A percentile compares a stretch with the other conserved stretches of the same genome.
Conservation (phyloP, 2,113 vertebrate species). For the Silurus glanis region DNA sequence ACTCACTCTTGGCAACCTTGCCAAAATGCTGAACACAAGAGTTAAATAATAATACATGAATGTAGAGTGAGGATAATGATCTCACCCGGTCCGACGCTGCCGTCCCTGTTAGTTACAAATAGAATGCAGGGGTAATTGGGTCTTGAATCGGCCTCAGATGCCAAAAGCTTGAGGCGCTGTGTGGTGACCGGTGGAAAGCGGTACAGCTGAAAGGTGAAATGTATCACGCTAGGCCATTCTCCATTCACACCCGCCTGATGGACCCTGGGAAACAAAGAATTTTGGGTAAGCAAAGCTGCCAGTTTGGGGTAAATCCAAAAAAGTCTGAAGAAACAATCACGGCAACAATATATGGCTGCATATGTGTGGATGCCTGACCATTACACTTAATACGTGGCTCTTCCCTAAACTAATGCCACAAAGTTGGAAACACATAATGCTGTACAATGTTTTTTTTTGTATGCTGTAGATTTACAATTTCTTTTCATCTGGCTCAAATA, state of each 20-base stretch:
- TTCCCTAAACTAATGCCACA: neutral
- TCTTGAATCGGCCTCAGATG: conserved; percentile 30
- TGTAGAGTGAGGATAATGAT: neutral
- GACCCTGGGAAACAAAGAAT: conserved; percentile 65
- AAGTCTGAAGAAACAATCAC: neutral
- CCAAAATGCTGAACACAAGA: neutral
- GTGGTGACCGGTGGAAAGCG: conserved; percentile 83
- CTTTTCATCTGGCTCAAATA: neutral
- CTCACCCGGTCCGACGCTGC: conserved; percentile 73
- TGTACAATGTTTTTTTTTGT: neutral
- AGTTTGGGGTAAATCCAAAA: neutral
- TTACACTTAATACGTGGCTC: no score
- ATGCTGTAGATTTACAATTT: neutral
- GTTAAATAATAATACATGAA: neutral
- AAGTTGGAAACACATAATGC: neutral
- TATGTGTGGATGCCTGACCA: neutral
- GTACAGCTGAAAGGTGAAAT: conserved; percentile 96
- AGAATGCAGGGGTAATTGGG: conserved; percentile 70
- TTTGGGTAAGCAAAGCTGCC: neutral
- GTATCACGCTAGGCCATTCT: conserved; percentile 76
- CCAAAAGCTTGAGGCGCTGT: conserved; percentile 77
- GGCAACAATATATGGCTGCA: neutral
- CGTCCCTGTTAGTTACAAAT: conserved; percentile 68
- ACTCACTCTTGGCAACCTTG: neutral
- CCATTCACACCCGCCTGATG: conserved; percentile 45